Evolutionary conservation across 2,797 vertebrate species (phyloP).

Genomic region (Rachycentron canadum): DNA sequence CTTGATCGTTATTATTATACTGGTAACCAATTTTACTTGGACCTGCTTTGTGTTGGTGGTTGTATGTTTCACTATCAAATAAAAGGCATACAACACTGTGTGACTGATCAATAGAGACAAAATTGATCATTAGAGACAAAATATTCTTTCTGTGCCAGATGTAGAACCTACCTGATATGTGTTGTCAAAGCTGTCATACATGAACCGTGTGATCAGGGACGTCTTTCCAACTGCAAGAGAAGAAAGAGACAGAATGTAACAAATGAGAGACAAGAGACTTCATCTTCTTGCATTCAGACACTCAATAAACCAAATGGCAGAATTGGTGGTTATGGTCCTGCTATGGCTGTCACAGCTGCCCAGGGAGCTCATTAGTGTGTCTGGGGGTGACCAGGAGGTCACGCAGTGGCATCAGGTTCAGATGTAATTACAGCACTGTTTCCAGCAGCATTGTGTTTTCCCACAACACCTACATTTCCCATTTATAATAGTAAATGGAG

Average conservation of each 20-base stretch:
- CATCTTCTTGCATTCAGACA: conserved; percentile 22
- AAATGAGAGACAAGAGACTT: conserved; percentile 43
- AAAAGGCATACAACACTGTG: not conserved
- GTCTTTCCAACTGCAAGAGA: conserved; percentile 89
- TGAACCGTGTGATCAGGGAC: conserved; percentile 89
- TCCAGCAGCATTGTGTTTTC: conserved; percentile 17
- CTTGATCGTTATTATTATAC: not conserved
- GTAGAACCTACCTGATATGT: conserved; percentile 86
- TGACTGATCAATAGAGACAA: conserved; percentile 39
- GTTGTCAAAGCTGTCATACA: conserved; percentile 92
- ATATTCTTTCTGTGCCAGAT: conserved; percentile 8
- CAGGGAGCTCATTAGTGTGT: conserved; percentile 75
- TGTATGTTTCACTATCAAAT: conserved; percentile 14
- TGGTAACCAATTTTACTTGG: not conserved
- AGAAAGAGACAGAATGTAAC: conserved; percentile 64
- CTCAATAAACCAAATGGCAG: conserved; percentile 29
- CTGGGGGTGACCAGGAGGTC: conserved; percentile 65
- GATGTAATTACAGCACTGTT: conserved; percentile 56
- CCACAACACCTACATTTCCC: conserved; percentile 19
- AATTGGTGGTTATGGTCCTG: conserved; percentile 32
- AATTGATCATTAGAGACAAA: conserved; percentile 26
- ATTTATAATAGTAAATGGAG: conserved; percentile 14
- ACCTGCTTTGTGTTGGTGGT: not conserved
- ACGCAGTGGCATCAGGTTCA: conserved; percentile 47
- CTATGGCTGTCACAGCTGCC: conserved; percentile 58